Conservation (phyloP, 2,797 vertebrate genomes). For the Acestrorhynchus altus region DNA sequence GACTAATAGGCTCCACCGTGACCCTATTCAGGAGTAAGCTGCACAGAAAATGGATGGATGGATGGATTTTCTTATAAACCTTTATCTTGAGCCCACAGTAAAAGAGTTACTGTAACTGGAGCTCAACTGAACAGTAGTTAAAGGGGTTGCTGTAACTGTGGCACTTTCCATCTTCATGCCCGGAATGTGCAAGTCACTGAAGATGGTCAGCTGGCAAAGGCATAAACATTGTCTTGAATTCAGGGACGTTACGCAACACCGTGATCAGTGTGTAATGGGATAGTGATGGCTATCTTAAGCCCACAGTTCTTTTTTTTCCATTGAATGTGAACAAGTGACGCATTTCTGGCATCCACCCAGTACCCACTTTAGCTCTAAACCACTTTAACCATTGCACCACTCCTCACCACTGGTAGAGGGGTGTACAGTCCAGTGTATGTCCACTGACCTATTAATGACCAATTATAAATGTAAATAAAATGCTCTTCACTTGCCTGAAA, state of each 20-base stretch:
- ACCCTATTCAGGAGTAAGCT: no score
- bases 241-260: conserved; percentile 18
- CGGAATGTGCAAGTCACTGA: conserved; percentile 62
- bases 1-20: no score
- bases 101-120: not conserved
- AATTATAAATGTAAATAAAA: no score
- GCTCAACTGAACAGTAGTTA: not conserved
- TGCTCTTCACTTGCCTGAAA: no score
- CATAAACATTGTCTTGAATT: conserved; percentile 60
- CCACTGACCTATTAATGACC: not conserved
- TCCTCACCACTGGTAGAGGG: not conserved
- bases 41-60: no score
- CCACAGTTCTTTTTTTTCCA: not conserved
- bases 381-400: no score
- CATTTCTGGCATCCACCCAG: not conserved
- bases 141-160: not conserved
- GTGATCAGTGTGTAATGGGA: conserved; percentile 48
- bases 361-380: not conserved
- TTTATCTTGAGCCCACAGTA: no score
- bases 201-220: conserved; percentile 48
- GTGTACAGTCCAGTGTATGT: not conserved
- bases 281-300: conserved; percentile 55
- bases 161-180: not conserved
- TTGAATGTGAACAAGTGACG: not conserved
- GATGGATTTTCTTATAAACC: no score